These are phyloP conservation scores for Andrena cerasifolii DNA, from an alignment of 1,140 invertebrate genomes.

Conservation along the genomic window DNA sequence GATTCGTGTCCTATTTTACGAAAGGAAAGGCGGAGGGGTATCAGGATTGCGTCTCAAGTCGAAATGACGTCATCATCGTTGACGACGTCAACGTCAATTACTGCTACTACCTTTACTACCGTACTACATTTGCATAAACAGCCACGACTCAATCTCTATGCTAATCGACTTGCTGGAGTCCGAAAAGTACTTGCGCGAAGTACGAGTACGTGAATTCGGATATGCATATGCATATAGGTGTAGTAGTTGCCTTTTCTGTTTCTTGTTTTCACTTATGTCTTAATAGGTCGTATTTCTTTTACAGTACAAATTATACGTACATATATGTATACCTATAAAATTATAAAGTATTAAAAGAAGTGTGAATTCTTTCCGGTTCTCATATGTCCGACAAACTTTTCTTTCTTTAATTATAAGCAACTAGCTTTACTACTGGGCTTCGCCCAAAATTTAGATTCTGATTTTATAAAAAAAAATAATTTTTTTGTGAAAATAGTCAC, in stretches of 20 bases:
- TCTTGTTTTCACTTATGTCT: neutral
- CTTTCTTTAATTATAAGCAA: too few relatives aligned
- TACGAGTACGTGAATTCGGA: conserved; percentile 33
- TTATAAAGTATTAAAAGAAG: too few relatives aligned
- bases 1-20: neutral
- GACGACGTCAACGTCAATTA: conserved; percentile 58
- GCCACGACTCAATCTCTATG: conserved; percentile 81
- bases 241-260: neutral
- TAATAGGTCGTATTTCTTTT: too few relatives aligned
- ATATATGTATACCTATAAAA: too few relatives aligned
- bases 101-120: conserved; percentile 62
- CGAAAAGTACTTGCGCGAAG: conserved; percentile 72
- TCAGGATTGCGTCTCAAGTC: conserved; percentile 18
- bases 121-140: conserved; percentile 79
- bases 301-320: too few relatives aligned
- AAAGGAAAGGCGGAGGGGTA: neutral
- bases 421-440: too few relatives aligned
- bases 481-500: too few relatives aligned
- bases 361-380: too few relatives aligned
- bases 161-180: conserved; percentile 79
- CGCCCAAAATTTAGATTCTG: too few relatives aligned
- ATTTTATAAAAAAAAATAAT: too few relatives aligned
- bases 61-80: conserved; percentile 42
- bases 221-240: conserved; percentile 16
- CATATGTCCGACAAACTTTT: too few relatives aligned